Evolutionary conservation across 92 coral and sea anemone genomes (phyloP), one percentile per base, ranked within the genome.

Genomic region (Bergia puertoricense): DNA sequence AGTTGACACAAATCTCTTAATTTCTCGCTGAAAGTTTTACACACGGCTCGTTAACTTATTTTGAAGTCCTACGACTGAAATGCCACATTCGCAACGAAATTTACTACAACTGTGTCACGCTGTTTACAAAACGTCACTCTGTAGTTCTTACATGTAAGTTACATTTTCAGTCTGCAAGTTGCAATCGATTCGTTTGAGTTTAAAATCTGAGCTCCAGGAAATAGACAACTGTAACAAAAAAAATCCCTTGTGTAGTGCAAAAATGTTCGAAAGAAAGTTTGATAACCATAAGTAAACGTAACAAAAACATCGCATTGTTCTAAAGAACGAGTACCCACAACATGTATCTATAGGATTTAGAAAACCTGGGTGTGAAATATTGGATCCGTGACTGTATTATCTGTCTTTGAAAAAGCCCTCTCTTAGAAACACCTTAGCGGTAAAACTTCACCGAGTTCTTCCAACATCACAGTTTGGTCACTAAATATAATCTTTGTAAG

Each of bases 241-340:
- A 71, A 45, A 23, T 8, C 66, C 44, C 66, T 11, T 16, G 30
- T 13, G 69, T 62, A 51, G 67, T 37, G 44, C 20, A 22, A 45
- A 46, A 14, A 42, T 39, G 8, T 48, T 15, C 41, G 46, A 71
- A 57, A 44, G 68, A 84, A 71, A 68, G 30, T 30, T 71, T 68
- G 65, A 38, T 23, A 23, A 15, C 57, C 23, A 46, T 79, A 66
- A 66, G 51, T 54, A 54, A 13, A 54, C 59, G 23, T 50, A 84
- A 83, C 76, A 57, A 69, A 83, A 83, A 83, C 86, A 83, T 23
- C n/a, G 86, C 43, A 84, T 84, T 84, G 79, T 84, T 84, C 87
- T 84, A 72, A 84, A 46, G 9, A 56, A 7, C 85, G 73, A 36
- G 75, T 48, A 69, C 77, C 76, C 76, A 66, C 3, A 45, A 40